These are phyloP conservation scores for Drosophila sp. DNA, from an alignment of 1,140 invertebrate genomes.

Conservation along the genomic window DNA sequence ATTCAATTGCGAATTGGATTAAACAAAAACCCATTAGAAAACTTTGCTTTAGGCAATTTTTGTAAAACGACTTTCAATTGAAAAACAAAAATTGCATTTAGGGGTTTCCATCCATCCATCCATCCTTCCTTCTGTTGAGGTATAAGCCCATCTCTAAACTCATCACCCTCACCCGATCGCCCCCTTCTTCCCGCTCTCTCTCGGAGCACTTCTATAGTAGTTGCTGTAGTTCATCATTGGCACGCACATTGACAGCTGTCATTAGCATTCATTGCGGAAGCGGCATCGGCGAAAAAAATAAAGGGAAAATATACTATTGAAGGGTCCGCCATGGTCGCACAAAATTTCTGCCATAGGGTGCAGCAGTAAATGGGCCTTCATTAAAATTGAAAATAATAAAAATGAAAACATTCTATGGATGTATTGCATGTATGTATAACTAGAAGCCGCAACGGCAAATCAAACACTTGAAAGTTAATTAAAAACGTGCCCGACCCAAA, in stretches of 20 bases:
- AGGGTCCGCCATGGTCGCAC: constrained; percentile 22
- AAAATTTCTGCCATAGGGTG: constrained; percentile 32
- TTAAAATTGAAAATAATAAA: constrained; percentile 80
- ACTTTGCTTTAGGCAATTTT: no score
- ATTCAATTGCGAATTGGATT: no score
- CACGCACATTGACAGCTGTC: constrained; percentile 78
- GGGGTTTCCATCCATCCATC: no score
- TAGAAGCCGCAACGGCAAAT: constrained; percentile 64
- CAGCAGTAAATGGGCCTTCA: constrained; percentile 74
- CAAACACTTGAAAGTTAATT: constrained; percentile 78
- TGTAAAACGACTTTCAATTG: no score
- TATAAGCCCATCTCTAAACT: no score
- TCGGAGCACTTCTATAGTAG: background rate
- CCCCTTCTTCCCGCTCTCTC: constrained; percentile 5
- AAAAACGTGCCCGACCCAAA: constrained; percentile 48
- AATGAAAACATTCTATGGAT: constrained; percentile 54
- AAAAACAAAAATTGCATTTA: no score
- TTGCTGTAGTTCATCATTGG: constrained; percentile 63
- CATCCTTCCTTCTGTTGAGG: no score
- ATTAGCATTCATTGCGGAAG: constrained; percentile 78
- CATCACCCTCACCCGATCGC: background rate
- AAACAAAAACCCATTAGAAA: no score
- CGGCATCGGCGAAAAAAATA: constrained; percentile 31
- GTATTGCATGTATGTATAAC: background rate
- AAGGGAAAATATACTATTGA: constrained; percentile 32